phyloP scores from a whole-genome alignment of 1,140 invertebrate genomes.

The Nixonia krombeini region DNA sequence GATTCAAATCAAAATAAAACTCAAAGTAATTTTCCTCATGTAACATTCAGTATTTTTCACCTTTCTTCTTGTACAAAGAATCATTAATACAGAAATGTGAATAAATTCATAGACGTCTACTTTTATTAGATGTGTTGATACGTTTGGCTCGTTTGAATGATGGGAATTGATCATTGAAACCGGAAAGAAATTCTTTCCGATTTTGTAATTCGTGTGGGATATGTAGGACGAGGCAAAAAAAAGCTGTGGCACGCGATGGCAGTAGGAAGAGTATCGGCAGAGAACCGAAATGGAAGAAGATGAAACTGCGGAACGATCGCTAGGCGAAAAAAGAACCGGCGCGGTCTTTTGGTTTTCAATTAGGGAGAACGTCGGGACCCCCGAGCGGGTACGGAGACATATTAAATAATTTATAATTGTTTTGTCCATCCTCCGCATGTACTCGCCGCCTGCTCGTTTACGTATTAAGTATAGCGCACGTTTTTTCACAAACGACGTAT shows the following conservation, averaged over 20 bases:
- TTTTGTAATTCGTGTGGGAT: constrained; percentile 41
- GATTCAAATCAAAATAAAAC: no score
- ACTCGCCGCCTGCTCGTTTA: constrained; percentile 54
- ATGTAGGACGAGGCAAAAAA: constrained; percentile 25
- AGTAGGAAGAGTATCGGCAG: constrained; percentile 11
- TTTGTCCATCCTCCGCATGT: constrained; percentile 50
- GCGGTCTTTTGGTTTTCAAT: constrained; percentile 58
- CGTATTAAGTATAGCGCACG: constrained; percentile 44
- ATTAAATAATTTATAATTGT: constrained; percentile 68
- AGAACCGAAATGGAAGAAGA: constrained; percentile 8
- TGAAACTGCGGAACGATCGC: constrained; percentile 8
- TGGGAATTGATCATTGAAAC: constrained; percentile 28
- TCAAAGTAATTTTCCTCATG: no score
- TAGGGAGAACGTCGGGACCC: constrained; percentile 47
- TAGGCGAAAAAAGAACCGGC: constrained; percentile 46
- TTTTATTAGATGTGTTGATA: not conserved
- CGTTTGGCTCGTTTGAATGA: not conserved
- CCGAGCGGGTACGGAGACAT: constrained; percentile 42
- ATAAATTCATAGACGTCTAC: constrained; percentile 3
- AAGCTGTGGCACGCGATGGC: constrained; percentile 19
- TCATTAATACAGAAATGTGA: not conserved
- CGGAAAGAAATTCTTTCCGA: constrained; percentile 11
- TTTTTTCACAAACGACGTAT: constrained; percentile 42
- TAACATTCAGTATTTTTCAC: no score
- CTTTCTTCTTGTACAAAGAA: not conserved